phyloP scores from a whole-genome alignment of 1,140 invertebrate species.

The Leucophenga varia region DNA sequence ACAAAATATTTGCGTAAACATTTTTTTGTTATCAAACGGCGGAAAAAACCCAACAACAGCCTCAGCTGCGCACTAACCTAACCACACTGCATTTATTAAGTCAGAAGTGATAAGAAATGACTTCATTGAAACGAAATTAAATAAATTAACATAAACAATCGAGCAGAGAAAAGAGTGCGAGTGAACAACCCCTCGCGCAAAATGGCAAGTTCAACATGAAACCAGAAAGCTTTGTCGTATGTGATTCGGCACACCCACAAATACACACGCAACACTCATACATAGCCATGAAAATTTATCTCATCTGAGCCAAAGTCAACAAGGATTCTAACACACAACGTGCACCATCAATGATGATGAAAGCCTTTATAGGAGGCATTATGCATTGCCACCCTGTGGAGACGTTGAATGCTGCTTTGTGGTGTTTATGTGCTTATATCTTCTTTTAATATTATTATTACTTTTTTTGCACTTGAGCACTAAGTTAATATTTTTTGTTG shows the following conservation, averaged over 20 bases:
- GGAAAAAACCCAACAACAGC: no score
- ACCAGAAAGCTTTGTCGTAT: neutral
- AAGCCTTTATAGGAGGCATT: neutral
- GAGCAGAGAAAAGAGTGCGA: conserved; percentile 38
- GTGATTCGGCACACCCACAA: no score
- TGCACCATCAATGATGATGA: neutral
- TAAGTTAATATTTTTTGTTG: neutral
- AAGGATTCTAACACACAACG: neutral
- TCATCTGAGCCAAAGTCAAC: no score
- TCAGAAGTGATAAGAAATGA: conserved; percentile 31
- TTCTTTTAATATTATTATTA: no score
- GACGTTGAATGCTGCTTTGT: conserved; percentile 1
- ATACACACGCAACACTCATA: no score
- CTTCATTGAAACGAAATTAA: conserved; percentile 51
- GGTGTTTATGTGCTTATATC: neutral
- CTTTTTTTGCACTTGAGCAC: no score
- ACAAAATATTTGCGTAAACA: no score
- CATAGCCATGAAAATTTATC: no score
- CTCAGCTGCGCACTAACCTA: no score
- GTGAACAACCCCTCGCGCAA: neutral
- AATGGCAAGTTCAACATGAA: neutral
- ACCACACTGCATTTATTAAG: conserved; percentile 36
- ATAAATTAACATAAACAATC: conserved; percentile 47
- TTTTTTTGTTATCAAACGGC: no score
- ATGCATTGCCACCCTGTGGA: conserved; percentile 22